Evolutionary conservation across 1,140 invertebrate genomes (phyloP).

Genomic region (Drosophila arizonae): DNA sequence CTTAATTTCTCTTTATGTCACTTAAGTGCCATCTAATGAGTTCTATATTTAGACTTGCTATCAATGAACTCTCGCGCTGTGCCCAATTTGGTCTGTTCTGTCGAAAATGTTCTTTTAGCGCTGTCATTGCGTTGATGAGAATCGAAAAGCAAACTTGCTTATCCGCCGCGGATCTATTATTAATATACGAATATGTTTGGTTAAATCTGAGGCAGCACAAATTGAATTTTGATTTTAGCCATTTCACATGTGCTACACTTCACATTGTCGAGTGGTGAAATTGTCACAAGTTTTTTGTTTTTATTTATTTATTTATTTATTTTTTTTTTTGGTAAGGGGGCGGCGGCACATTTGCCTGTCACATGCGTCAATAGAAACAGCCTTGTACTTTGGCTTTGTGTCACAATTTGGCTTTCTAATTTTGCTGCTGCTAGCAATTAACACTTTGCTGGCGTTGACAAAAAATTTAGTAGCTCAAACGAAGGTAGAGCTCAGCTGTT

Average conservation of each 20-base stretch:
- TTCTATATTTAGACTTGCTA: conserved; percentile 54
- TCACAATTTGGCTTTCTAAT: conserved; percentile 3
- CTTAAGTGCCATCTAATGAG: conserved; percentile 58
- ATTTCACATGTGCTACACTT: conserved; percentile 58
- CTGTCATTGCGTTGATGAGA: conserved; percentile 14
- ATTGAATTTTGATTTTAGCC: conserved; percentile 8
- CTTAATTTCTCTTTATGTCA: conserved; percentile 41
- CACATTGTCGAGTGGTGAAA: conserved; percentile 36
- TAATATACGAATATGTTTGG: conserved; percentile 33
- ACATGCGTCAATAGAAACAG: conserved; percentile 37
- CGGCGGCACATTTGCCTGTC: conserved; percentile 11
- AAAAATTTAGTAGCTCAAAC: conserved; percentile 6
- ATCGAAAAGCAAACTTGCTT: conserved; percentile 26
- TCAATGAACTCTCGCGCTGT: conserved; percentile 44
- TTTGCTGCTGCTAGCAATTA: conserved; percentile 19
- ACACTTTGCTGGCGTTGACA: conserved; percentile 12
- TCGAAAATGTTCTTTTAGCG: conserved; percentile 9
- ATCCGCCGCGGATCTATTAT: conserved; percentile 58
- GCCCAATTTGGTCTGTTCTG: conserved; percentile 25
- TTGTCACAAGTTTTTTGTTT: conserved; percentile 7
- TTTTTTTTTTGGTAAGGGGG: no score
- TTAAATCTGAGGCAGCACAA: conserved; percentile 61
- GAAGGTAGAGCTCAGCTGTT: neutral
- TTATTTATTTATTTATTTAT: no score
- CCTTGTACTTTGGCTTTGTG: conserved; percentile 11